Base-by-base conservation (phyloP, 2,888 invertebrate species). In the Nomada goodeniana region DNA sequence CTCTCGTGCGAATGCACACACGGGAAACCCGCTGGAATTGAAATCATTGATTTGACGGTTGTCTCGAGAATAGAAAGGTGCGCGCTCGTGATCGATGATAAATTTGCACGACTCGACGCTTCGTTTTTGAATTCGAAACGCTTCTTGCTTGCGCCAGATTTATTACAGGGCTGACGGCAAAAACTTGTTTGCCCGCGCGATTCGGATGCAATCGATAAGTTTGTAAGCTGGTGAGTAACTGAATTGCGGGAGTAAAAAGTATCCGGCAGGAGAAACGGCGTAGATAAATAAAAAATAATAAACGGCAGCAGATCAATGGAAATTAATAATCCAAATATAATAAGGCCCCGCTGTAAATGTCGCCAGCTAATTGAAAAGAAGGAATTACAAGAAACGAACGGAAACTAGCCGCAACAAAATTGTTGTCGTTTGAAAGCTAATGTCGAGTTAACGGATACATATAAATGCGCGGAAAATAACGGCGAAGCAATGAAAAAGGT, bases 51-150 rank as follows among this genome's bases (percentile, higher is more conserved):
- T 57, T 57, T 47, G 44, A 4, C 2, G n/a, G 26, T 13, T 26
- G 69, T 59, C 59, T 69, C 26, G 69, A 44, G n/a, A 69, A 44
- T 42, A 42, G 44, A 23, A 55, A 15, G 44, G 11, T 44, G n/a
- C n/a, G 11, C 10, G 36, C 13, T 20, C 23, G 53, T 68, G 20
- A n/a, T 26, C 36, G 26, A 57, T 57, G 69, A 69, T 69, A 69
- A 69, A 57, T 26, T 44, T 18, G 42, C 7, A n/a, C 26, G 15
- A 69, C 44, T 69, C 23, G 36, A 11, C 42, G 57, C 57, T 44
- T 57, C 26, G 44, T 44, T 57, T 69, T 57, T 69, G 69, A 44
- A 69, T 69, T 59, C 44, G 9, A 23, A 57, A 26, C 57, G 20
- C 52, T 65, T n/a, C n/a, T 29, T 29, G 20, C 11, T 53, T n/a